Percentiles rank a stretch among this genome's conserved stretches.
phyloP scores from a whole-genome alignment of 2,888 invertebrate species.

The Sinotaia quadrata region DNA sequence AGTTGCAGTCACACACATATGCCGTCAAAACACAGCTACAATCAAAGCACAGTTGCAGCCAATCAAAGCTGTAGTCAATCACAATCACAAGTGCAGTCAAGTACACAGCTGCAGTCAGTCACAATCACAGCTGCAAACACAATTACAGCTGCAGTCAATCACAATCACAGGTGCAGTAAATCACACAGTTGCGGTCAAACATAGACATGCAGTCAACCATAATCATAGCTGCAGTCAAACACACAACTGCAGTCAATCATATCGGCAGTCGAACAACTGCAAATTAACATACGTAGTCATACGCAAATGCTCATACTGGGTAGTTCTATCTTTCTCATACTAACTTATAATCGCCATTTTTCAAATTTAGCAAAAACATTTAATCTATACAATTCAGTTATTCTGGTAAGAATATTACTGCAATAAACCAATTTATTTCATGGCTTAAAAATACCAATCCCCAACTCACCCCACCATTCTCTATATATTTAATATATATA shows the following conservation, averaged over 20 bases:
- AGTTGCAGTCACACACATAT: not conserved
- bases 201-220: conserved; percentile 3
- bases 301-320: conserved; percentile 15
- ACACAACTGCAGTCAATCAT: conserved; percentile 15
- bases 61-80: not conserved
- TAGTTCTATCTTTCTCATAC: too few relatives aligned
- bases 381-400: too few relatives aligned
- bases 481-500: too few relatives aligned
- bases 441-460: too few relatives aligned
- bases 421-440: too few relatives aligned
- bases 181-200: conserved; percentile 14
- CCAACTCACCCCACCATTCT: too few relatives aligned
- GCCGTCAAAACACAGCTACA: not conserved
- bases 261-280: conserved; percentile 6
- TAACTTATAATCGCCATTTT: too few relatives aligned
- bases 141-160: conserved; percentile 23
- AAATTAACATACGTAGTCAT: conserved; percentile 19
- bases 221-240: conserved; percentile 4
- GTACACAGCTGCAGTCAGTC: conserved; percentile 16
- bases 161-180: conserved; percentile 24
- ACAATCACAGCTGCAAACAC: conserved; percentile 25
- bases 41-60: not conserved
- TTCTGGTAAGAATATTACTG: too few relatives aligned
- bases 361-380: too few relatives aligned
- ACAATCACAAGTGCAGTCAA: conserved; percentile 3